phyloP scores from a whole-genome alignment of 2,113 vertebrate species.

The Nymphicus hollandicus region DNA sequence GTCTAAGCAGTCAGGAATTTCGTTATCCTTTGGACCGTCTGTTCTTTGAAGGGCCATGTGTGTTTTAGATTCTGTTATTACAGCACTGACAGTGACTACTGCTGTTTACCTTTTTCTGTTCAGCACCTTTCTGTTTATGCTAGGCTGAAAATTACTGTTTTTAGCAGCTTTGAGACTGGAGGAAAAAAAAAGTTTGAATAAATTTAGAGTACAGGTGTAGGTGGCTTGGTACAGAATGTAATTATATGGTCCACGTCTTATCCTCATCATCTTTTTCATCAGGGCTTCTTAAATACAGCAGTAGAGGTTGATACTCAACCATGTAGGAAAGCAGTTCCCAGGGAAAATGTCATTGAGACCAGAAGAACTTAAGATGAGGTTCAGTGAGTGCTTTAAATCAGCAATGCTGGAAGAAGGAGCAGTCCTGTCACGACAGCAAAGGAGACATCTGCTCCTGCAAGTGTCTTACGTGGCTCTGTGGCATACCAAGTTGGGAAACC shows the following conservation, averaged over 20 bases:
- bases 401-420: not conserved
- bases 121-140: slow-evolving; percentile 30
- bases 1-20: not conserved
- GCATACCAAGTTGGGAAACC: not conserved
- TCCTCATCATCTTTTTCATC: not conserved
- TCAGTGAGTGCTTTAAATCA: not conserved
- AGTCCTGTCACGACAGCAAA: not conserved
- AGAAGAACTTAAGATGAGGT: not conserved
- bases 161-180: not conserved
- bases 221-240: slow-evolving; percentile 29
- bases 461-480: not conserved
- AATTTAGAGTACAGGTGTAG: slow-evolving; percentile 39
- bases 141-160: slow-evolving; percentile 48
- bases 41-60: not conserved
- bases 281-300: not conserved
- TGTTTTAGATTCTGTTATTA: not conserved
- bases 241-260: slow-evolving; percentile 30
- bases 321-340: not conserved
- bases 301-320: not conserved
- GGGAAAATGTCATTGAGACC: not conserved
- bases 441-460: not conserved
- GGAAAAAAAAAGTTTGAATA: not conserved
- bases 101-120: slow-evolving; percentile 30
- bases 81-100: not conserved
- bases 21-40: not conserved